A percentile compares a stretch with the other conserved stretches of the same genome.
phyloP scores from a whole-genome alignment of 2,797 vertebrate genomes.

The Kryptopterus vitreolus region DNA sequence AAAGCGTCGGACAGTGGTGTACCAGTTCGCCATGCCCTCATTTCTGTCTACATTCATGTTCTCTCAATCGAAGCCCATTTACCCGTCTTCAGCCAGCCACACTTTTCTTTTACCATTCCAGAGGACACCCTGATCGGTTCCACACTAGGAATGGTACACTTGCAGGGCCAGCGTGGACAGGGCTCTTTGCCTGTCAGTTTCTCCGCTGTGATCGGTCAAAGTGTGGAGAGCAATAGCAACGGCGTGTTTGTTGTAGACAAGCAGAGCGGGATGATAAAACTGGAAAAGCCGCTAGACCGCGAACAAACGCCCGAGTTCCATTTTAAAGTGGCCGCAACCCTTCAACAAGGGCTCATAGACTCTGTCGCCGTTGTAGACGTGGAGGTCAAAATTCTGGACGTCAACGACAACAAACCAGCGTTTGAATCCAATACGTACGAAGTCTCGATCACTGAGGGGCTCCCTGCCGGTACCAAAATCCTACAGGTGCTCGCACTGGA shows the following conservation, averaged over 20 bases:
- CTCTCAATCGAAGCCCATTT: conserved; percentile 83
- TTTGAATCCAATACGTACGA: conserved; percentile 88
- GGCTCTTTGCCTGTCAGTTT: conserved; percentile 69
- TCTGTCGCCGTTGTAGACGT: conserved; percentile 85
- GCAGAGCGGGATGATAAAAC: conserved; percentile 86
- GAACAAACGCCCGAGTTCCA: conserved; percentile 80
- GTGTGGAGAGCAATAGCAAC: conserved; percentile 85
- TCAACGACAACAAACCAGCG: conserved; percentile 94
- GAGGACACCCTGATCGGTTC: conserved; percentile 89
- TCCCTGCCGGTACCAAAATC: conserved; percentile 85
- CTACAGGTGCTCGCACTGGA: conserved; percentile 88
- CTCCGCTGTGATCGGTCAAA: conserved; percentile 83
- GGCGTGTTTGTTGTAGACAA: conserved; percentile 86
- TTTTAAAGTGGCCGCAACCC: conserved; percentile 87
- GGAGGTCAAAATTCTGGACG: conserved; percentile 87
- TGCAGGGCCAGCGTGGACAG: conserved; percentile 71
- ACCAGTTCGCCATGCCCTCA: conserved; percentile 87
- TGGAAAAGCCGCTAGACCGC: conserved; percentile 90
- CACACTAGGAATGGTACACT: conserved; percentile 79
- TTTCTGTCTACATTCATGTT: conserved; percentile 94
- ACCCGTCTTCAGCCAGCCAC: conserved; percentile 87
- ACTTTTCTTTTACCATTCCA: conserved; percentile 84
- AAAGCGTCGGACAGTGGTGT: conserved; percentile 92
- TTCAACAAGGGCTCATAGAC: conserved; percentile 82
- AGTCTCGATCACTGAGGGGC: conserved; percentile 88